Evolutionary conservation across 2,797 vertebrate genomes (phyloP), one percentile per base, ranked within the genome.

Genomic region (Trematomus bernacchii): DNA sequence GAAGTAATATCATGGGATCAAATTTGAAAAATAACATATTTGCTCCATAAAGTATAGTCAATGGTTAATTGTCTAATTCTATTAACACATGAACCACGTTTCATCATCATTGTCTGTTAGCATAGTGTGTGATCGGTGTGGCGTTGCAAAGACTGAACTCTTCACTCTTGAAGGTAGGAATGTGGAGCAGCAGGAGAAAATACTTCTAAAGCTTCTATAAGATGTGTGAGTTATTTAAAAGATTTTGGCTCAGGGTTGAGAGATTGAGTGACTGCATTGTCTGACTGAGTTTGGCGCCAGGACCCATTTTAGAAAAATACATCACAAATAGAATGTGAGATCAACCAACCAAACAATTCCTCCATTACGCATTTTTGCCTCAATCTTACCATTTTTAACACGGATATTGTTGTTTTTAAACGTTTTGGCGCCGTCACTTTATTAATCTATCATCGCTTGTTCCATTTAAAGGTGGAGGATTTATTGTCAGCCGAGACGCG

Each of bases 381-480:
- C 53, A 47, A 19, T 37, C 58, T 61, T 53, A 33, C 50, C 62
- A 51, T 48, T 78, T 87, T 85, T 69, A 79, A 77, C 65, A 53
- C 44, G 10, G 50, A 46, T 59, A 44, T 18, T 61, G 47, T 74
- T 75, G 46, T 19, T 71, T 50, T 19, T 57, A 8, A 15, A 30
- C 15, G 37, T 66, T 77, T 50, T 59, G 92, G 91, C 92, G 91
- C 92, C 93, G 30, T 57, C 33, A 71, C 65, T 82, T 91, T 80
- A 81, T 94, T 92, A 94, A 94, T 95, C 93, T 88, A 82, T 95
- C 94, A 91, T 86, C 88, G 62, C 88, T 76, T 46, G 2, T 8
- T 83, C 89, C 88, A 89, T 92, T 94, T 90, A 91, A 92, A 95
- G 91, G 82, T 93, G 78, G 73, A 91, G 89, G 92, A 95, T 94